Conservation (phyloP, 2,113 vertebrate species). For the Rissa tridactyla region DNA sequence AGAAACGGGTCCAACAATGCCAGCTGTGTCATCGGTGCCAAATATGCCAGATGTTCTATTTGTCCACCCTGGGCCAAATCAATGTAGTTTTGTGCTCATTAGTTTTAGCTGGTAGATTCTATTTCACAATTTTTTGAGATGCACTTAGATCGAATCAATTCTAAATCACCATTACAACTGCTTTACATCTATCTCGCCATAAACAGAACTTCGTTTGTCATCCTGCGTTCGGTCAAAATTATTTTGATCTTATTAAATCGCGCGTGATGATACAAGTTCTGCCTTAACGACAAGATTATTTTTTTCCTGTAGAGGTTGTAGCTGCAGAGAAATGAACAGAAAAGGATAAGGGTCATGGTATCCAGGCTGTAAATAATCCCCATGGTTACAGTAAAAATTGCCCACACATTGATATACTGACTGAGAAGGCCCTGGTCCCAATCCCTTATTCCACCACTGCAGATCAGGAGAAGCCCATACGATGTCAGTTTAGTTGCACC, state of each 20-base stretch:
- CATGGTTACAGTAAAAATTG: slow-evolving; percentile 42
- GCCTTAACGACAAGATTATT: neutral
- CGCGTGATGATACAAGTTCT: neutral
- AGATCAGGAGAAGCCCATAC: neutral
- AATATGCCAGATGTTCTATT: slow-evolving; percentile 99
- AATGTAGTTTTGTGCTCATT: slow-evolving; percentile 94
- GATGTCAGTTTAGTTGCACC: neutral
- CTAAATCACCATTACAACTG: slow-evolving; percentile 68
- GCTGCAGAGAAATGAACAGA: slow-evolving; percentile 15
- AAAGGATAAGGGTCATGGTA: slow-evolving; percentile 47
- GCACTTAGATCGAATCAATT: slow-evolving; percentile 76
- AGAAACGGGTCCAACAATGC: slow-evolving; percentile 95
- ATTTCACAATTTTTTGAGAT: slow-evolving; percentile 82
- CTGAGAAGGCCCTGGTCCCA: neutral
- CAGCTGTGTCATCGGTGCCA: slow-evolving; percentile 92
- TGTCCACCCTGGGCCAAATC: slow-evolving; percentile 97
- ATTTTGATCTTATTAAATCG: slow-evolving; percentile 49
- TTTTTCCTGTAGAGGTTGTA: slow-evolving; percentile 28
- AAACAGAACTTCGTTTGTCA: slow-evolving; percentile 60
- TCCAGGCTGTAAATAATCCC: slow-evolving; percentile 46
- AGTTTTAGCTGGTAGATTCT: slow-evolving; percentile 93
- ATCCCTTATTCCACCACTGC: neutral
- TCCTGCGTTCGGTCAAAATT: neutral
- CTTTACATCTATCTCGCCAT: slow-evolving; percentile 61
- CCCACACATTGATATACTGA: neutral